Conservation (phyloP, 2,113 vertebrate species). For the Callipepla squamata region DNA sequence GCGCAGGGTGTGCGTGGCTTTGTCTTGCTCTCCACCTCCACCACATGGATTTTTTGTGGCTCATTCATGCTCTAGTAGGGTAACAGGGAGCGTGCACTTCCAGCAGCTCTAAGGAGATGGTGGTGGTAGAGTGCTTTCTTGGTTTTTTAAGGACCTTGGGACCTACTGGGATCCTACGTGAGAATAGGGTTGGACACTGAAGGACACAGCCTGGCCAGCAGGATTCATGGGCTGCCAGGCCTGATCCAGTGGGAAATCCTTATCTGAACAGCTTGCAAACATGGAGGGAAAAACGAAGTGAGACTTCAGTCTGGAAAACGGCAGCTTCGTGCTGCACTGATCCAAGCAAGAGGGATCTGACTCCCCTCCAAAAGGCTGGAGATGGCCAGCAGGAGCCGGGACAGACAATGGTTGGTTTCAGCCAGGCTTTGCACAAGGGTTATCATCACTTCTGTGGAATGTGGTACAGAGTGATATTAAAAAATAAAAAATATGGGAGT, state of each 20-base stretch:
- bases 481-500: not conserved
- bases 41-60: conserved; percentile 26
- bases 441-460: conserved; percentile 21
- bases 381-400: not conserved
- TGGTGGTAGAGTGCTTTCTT: not conserved
- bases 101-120: not conserved
- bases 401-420: not conserved
- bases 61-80: conserved; percentile 58
- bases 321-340: not conserved
- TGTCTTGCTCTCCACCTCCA: conserved; percentile 25
- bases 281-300: conserved; percentile 9
- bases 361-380: not conserved
- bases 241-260: not conserved
- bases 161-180: not conserved
- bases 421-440: not conserved
- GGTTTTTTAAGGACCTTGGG: not conserved
- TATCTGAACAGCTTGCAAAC: not conserved
- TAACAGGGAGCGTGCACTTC: not conserved
- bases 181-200: not conserved
- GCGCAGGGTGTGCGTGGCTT: not conserved
- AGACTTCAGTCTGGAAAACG: not conserved
- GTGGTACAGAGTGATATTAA: conserved; percentile 17
- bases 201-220: not conserved
- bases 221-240: not conserved
- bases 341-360: conserved; percentile 8